These are phyloP conservation scores for Callosobruchus maculatus DNA, from an alignment of 2,888 invertebrate species.

Conservation along the genomic window DNA sequence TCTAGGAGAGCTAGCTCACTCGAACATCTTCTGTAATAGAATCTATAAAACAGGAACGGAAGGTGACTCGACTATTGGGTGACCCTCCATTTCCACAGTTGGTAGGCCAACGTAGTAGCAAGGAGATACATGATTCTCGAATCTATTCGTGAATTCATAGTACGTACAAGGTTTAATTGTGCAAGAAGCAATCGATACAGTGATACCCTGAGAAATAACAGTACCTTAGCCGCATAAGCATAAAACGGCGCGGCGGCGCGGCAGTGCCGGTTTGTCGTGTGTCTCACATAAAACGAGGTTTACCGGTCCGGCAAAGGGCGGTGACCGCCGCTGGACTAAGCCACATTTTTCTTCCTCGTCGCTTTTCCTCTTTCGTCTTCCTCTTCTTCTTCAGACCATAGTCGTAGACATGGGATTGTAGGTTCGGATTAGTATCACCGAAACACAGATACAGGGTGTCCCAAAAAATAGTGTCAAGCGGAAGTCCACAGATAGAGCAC, in stretches of 20 bases:
- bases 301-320: neutral
- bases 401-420: neutral
- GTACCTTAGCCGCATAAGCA: neutral
- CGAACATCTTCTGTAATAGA: too few relatives aligned
- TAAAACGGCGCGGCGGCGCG: neutral
- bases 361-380: neutral
- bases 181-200: neutral
- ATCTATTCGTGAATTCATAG: too few relatives aligned
- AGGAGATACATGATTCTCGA: neutral
- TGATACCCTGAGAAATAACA: neutral
- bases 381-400: neutral
- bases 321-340: neutral
- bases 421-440: too few relatives aligned
- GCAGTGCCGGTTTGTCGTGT: neutral
- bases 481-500: too few relatives aligned
- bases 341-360: neutral
- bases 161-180: neutral
- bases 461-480: too few relatives aligned
- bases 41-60: too few relatives aligned
- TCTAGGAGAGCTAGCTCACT: too few relatives aligned
- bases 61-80: too few relatives aligned
- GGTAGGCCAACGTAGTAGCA: too few relatives aligned
- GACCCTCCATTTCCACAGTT: too few relatives aligned
- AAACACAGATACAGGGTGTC: too few relatives aligned
- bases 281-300: neutral